These are phyloP conservation scores for Osmerus eperlanus DNA, from an alignment of 2,113 vertebrate species.

Conservation along the genomic window DNA sequence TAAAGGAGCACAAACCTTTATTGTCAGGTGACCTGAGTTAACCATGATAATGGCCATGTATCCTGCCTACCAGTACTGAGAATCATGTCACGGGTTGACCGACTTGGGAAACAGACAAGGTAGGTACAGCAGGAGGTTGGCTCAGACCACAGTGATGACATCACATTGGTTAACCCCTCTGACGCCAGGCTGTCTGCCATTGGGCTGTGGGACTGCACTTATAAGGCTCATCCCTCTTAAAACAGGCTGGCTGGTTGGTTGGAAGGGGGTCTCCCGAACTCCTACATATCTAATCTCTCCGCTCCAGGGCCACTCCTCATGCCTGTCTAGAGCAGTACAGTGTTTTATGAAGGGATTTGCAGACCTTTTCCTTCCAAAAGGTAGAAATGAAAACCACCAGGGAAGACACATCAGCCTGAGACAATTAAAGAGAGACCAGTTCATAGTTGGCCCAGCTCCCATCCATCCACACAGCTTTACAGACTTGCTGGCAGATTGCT, in stretches of 20 bases:
- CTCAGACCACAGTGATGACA: conserved; percentile 48
- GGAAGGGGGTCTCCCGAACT: conserved; percentile 52
- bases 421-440: conserved; percentile 18
- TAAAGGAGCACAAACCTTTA: background rate
- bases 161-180: conserved; percentile 44
- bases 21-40: too few relatives aligned
- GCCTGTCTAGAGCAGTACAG: conserved; percentile 35
- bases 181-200: conserved; percentile 61
- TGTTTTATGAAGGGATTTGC: conserved; percentile 55
- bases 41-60: background rate
- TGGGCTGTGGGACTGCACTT: conserved; percentile 49
- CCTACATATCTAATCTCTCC: conserved; percentile 63
- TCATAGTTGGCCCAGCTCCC: conserved; percentile 22
- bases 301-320: conserved; percentile 51
- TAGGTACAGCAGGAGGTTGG: conserved; percentile 45
- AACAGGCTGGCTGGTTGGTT: conserved; percentile 29
- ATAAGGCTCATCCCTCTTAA: conserved; percentile 60
- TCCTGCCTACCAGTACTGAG: background rate
- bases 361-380: conserved; percentile 33
- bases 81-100: background rate
- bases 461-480: conserved; percentile 27
- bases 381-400: conserved; percentile 36
- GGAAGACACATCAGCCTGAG: conserved; percentile 21
- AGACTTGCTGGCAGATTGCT: conserved; percentile 48
- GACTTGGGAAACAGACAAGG: conserved; percentile 39